phyloP scores from a whole-genome alignment of 2,797 vertebrate genomes.

The Poliocrania exsul region DNA sequence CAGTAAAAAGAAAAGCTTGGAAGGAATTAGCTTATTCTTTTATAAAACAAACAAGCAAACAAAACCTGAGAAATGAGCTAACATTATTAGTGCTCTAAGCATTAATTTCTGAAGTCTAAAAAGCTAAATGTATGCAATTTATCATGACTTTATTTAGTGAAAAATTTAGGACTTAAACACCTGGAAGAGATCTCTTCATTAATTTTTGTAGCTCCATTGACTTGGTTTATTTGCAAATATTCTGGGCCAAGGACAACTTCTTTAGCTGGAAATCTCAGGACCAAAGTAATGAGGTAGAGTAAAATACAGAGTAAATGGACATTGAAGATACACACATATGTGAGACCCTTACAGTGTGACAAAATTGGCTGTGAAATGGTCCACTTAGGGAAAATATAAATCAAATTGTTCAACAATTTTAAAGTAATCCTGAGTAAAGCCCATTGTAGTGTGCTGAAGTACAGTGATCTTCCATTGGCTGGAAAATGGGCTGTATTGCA shows the following conservation, averaged over 20 bases:
- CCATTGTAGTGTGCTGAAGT: neutral
- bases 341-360: neutral
- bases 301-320: neutral
- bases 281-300: neutral
- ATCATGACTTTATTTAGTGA: neutral
- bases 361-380: neutral
- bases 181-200: neutral
- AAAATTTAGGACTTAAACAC: neutral
- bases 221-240: neutral
- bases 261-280: neutral
- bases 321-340: fast-evolving
- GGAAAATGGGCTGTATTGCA: conserved; percentile 22
- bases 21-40: neutral
- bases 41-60: neutral
- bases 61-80: neutral
- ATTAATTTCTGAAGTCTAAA: neutral
- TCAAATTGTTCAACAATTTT: neutral
- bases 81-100: neutral
- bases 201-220: fast-evolving
- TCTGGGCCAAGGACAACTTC: neutral
- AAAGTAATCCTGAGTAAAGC: neutral
- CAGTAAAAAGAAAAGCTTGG: neutral
- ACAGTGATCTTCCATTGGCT: neutral
- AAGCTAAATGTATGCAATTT: neutral
- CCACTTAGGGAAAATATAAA: neutral